Evolutionary conservation across 2,113 vertebrate species (phyloP).

Genomic region (Bolborhynchus lineola): DNA sequence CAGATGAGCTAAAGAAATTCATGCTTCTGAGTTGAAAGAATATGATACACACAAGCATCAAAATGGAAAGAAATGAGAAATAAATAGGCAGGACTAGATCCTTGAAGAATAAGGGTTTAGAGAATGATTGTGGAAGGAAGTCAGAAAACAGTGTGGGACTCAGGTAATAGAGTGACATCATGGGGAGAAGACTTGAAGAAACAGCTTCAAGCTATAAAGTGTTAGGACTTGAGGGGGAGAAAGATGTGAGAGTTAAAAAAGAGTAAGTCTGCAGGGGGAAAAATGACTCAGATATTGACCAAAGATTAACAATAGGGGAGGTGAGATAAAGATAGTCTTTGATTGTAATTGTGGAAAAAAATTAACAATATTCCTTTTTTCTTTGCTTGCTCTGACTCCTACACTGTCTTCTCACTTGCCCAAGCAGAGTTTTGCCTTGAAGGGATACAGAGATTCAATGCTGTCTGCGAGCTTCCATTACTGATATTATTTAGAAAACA

Average conservation of each 20-base stretch:
- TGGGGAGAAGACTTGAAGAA: neutral
- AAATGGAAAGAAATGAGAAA: neutral
- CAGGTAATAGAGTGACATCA: neutral
- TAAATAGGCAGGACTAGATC: neutral
- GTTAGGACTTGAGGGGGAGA: neutral
- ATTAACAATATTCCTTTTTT: neutral
- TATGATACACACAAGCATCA: neutral
- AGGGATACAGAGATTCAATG: neutral
- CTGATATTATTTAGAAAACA: neutral
- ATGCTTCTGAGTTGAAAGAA: neutral
- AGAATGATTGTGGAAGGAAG: neutral
- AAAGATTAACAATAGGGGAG: constrained; percentile 35
- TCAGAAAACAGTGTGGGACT: neutral
- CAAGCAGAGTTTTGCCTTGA: neutral
- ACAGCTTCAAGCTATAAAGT: constrained; percentile 1
- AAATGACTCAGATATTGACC: neutral
- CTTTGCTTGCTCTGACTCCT: neutral
- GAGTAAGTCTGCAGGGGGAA: neutral
- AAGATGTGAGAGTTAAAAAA: constrained; percentile 6
- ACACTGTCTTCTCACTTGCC: neutral
- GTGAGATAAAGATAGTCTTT: neutral
- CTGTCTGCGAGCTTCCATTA: neutral
- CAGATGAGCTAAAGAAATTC: neutral
- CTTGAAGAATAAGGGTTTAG: neutral
- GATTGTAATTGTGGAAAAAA: neutral